Base-by-base conservation (phyloP, 2,113 vertebrate genomes). In the Hyla sarda region DNA sequence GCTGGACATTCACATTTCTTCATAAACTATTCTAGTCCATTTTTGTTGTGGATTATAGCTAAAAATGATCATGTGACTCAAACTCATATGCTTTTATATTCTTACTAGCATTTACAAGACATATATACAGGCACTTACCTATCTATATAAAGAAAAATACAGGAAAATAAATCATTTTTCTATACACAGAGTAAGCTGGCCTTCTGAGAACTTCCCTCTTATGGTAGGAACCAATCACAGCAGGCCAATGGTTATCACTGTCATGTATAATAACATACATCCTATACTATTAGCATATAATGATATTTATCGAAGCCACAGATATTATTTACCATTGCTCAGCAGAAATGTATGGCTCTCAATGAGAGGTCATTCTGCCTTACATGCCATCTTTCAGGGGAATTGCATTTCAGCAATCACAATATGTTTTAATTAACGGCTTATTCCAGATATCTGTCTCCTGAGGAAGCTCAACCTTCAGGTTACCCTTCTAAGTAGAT, bases 401-500 rank as follows among this genome's bases (percentile, higher is more conserved):
- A 62, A 62, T 62, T 25, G 13, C 17, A 47, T 81, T 62, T 47
- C 58, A 62, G 78, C 56, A 19, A 81, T 81, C 56, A 65, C 56
- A 60, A 16, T 58, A 79, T 8, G 3, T 3, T 81, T 30, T 84
- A 45, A 75, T 83, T 73, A 54, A 83, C 73, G 56, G 28, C 48
- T 56, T 41, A 56, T 58, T 30, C 34, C 23, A 73, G 82, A 72
- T 65, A 78, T 65, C 9, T 77, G 48, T 62, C 52, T 75, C 41
- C 41, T 37, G 48, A 79, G 32, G 75, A 80, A 30, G 48, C 37
- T 79, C 56, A 80, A 85, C 74, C 84, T 85, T 77, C 60, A 54
- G 84, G 75, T 34, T 48, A 77, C 54, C 60, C 84, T 86, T 79
- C 47, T 67, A 86, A 71, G 60, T 71, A 69, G 62, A 52, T 79